A percentile compares a stretch with the other conserved stretches of the same genome.
Conservation (phyloP, 2,113 vertebrate genomes). For the Chaenocephalus aceratus region DNA sequence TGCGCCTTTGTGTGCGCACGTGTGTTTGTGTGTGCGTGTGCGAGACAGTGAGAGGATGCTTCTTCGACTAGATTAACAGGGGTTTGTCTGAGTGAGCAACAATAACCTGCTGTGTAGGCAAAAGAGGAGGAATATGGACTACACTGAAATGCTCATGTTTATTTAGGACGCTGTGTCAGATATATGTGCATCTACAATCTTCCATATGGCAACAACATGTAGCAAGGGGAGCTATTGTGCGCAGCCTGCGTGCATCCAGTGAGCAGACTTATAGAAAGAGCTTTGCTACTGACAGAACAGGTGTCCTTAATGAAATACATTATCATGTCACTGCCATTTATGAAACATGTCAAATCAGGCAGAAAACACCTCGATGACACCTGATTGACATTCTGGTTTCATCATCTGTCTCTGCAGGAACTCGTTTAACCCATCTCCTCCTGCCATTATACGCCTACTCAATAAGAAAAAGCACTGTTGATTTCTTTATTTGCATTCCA, state of each 20-base stretch:
- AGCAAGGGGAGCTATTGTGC: constrained; percentile 29
- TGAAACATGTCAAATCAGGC: constrained; percentile 43
- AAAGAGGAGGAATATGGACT: constrained; percentile 38
- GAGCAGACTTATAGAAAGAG: not conserved
- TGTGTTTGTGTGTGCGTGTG: constrained; percentile 39
- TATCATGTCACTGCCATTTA: constrained; percentile 17
- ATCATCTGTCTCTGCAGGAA: constrained; percentile 30
- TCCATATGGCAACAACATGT: not conserved
- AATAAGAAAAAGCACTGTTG: not conserved
- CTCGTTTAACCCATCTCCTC: constrained; percentile 10
- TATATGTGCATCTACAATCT: not conserved
- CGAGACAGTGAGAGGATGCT: constrained; percentile 4
- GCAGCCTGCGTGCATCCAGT: constrained; percentile 11
- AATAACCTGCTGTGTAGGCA: constrained; percentile 68
- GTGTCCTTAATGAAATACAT: constrained; percentile 17
- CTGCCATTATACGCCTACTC: constrained; percentile 2
- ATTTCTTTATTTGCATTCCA: constrained; percentile 13
- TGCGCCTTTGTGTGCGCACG: constrained; percentile 11
- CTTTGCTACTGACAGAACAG: constrained; percentile 12
- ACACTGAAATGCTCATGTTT: constrained; percentile 33
- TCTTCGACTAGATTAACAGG: constrained; percentile 54
- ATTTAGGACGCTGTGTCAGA: constrained; percentile 10
- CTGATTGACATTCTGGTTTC: constrained; percentile 30
- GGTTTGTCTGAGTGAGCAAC: constrained; percentile 72
- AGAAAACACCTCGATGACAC: constrained; percentile 30